Evolutionary conservation across 2,797 vertebrate species (phyloP), one percentile per base, ranked within the genome.

Genomic region (Cirrhinus molitorella): DNA sequence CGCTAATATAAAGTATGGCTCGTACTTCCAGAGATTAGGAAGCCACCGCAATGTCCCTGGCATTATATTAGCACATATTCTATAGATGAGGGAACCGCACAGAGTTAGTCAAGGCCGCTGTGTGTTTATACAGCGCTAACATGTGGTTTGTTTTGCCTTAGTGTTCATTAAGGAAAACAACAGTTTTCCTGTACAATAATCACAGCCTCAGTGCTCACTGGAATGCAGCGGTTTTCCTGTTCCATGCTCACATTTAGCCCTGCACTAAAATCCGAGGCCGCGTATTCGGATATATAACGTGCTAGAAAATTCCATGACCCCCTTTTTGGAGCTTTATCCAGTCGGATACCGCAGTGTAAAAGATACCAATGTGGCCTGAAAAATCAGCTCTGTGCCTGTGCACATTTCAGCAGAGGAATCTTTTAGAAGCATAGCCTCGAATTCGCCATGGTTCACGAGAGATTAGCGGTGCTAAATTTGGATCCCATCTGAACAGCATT

Each of bases 101-200:
- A 47, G 68, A 84, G 77, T 70, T 84, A 83, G 80, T 88, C 88
- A 85, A 87, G 88, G 88, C 89, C 63, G 74, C 85, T 91, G 83
- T 57, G 87, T 88, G 87, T 89, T 88, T 89, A 84, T 83, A 83
- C 5, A 86, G 82, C 79, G 83, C 91, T 88, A 91, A 77, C 74
- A 47, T 87, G 71, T 80, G 87, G 87, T 90, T 92, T 90, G 83
- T 88, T 88, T 90, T 74, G 86, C 85, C 82, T 84, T 75, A 80
- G 89, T 90, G 81, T 91, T 93, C 91, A 92, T 93, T 92, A 91
- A 89, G 82, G 90, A 87, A 84, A 91, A 83, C 83, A 83, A 79
- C 84, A 76, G 86, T 89, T 89, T 89, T 90, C 88, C 67, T 74
- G 73, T 87, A 87, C 89, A 87, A 78, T 88, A 90, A 91, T 93